A percentile compares a stretch with the other conserved stretches of the same genome.
phyloP scores from a whole-genome alignment of 2,113 vertebrate genomes.

The Montifringilla adamsi region DNA sequence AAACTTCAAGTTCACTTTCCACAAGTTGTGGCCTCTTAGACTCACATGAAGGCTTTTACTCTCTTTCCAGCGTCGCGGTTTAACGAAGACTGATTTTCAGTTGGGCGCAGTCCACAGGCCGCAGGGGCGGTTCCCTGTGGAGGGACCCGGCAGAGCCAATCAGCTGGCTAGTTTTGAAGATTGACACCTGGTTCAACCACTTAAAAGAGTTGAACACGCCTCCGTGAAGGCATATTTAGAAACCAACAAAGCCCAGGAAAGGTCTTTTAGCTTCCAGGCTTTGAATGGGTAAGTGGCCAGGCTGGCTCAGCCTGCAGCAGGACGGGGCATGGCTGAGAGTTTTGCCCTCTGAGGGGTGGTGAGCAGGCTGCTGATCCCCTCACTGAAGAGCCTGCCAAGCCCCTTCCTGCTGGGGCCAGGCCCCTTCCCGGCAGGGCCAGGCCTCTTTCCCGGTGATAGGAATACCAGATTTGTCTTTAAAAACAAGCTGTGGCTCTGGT shows the following conservation, averaged over 20 bases:
- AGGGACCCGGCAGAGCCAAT: background rate
- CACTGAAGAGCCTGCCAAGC: no score
- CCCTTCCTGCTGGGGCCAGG: no score
- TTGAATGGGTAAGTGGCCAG: no score
- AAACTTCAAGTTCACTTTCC: background rate
- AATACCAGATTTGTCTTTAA: no score
- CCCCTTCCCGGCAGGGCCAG: no score
- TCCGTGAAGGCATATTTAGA: background rate
- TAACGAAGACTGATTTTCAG: background rate
- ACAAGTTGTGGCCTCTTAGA: background rate
- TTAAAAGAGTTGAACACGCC: background rate
- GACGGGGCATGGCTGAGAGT: no score
- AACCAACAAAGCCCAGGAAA: accelerated
- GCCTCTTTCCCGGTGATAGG: no score
- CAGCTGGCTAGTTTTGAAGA: background rate
- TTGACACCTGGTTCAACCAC: background rate
- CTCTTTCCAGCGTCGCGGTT: background rate
- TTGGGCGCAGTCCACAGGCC: no score
- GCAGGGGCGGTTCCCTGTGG: background rate
- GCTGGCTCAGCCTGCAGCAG: accelerated
- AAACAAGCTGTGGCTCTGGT: no score
- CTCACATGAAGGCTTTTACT: background rate
- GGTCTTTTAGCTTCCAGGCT: background rate
- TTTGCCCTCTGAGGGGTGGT: background rate
- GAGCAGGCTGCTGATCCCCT: no score